Percentiles rank a stretch among this genome's conserved stretches.
Conservation (phyloP, 2,113 vertebrate species). For the Albula goreensis region DNA sequence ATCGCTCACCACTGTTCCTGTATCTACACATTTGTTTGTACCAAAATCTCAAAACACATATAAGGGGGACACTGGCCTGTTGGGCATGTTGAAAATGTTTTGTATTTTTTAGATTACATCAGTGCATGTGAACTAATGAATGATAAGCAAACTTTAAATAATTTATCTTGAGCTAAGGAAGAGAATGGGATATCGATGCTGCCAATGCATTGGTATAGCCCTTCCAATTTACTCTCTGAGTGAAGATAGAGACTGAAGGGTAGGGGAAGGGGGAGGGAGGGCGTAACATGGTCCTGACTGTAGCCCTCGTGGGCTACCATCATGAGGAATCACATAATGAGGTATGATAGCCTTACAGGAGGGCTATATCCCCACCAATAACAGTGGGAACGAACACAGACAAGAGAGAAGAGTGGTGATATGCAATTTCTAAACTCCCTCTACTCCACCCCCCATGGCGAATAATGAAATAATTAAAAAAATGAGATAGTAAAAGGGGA, state of each 20-base stretch:
- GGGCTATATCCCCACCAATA: not conserved
- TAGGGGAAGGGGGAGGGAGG: not conserved
- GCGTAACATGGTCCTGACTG: not conserved
- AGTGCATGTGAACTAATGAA: not conserved
- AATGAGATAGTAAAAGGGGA: conserved; percentile 58
- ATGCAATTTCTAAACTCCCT: conserved; percentile 35
- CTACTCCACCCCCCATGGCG: conserved; percentile 51
- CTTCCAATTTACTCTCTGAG: not conserved
- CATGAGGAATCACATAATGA: not conserved
- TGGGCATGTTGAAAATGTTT: too few relatives aligned
- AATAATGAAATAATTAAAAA: conserved; percentile 81
- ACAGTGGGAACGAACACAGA: conserved; percentile 26
- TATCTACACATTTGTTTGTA: too few relatives aligned
- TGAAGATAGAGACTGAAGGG: not conserved
- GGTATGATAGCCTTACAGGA: not conserved
- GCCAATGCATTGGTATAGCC: not conserved
- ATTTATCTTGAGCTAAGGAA: not conserved
- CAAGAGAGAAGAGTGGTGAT: conserved; percentile 47
- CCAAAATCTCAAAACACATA: too few relatives aligned
- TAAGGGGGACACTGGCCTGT: too few relatives aligned
- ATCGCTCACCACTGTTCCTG: too few relatives aligned
- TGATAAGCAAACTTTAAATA: too few relatives aligned
- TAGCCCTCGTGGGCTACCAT: not conserved
- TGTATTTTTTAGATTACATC: not conserved
- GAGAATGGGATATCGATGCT: not conserved